Evolutionary conservation across 1,140 invertebrate genomes (phyloP), one percentile per base, ranked within the genome.

Genomic region (Lerema accius): DNA sequence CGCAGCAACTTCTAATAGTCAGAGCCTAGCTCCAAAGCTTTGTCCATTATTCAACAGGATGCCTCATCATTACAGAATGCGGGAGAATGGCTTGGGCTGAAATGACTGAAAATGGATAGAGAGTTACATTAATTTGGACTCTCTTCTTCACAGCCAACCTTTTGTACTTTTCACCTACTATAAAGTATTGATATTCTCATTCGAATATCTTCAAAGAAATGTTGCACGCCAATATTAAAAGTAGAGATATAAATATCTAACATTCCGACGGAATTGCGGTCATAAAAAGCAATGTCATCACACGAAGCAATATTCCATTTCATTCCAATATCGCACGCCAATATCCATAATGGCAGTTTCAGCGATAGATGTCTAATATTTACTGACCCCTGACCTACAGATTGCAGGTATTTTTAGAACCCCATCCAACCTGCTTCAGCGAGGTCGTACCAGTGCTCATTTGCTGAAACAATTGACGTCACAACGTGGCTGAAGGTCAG

Each of bases 391-490:
- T 88, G 78, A 86, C 86, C 84, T 83, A 82, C 72, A 63, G 64
- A 50, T 89, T 82, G 80, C 71, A 65, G 65, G 50, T 89, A 88
- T 88, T 81, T 89, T 82, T 89, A 89, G 85, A 78, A 37, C 66
- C 65, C 76, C 73, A 79, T 79, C 78, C 71, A 76, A 67, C 66
- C 62, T 64, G 76, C 74, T 79, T 56, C 56, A 58, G 65, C 84
- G 84, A 89, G 86, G 86, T 71, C 81, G 67, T 59, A 60, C 48
- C 72, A 66, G 64, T 59, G 80, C 60, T 85, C 80, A 81, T 84
- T 86, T 80, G 78, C 82, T 86, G 81, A 85, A 89, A 86, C 85
- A 86, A 88, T 83, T 86, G 81, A 88, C 86, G 85, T 89, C 85
- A 89, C 65, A 69, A 60, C 39, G 26, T 48, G 64, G 73, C 71